Conservation (phyloP, 2,113 vertebrate species). For the Lipophrys pholis region DNA sequence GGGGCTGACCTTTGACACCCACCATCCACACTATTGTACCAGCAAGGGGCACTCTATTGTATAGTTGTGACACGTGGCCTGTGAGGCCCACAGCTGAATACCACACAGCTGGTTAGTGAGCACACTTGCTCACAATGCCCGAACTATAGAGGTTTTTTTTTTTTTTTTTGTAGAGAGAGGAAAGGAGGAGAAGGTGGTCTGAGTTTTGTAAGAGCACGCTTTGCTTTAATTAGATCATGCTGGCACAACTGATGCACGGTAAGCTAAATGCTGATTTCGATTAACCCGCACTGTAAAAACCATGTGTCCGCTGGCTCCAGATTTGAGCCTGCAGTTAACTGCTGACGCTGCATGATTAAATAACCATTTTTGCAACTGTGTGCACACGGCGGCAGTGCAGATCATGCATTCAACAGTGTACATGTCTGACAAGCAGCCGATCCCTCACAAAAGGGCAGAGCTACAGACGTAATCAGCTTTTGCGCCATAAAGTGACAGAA, state of each 20-base stretch:
- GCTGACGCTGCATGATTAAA: neutral
- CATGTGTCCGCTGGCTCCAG: conserved; percentile 26
- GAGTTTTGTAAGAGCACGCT: conserved; percentile 62
- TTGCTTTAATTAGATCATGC: conserved; percentile 61
- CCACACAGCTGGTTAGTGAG: conserved; percentile 81
- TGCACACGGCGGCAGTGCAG: conserved; percentile 4
- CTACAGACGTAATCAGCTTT: conserved; percentile 32
- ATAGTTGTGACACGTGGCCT: conserved; percentile 76
- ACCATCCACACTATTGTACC: conserved; percentile 77
- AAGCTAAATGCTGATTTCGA: conserved; percentile 43
- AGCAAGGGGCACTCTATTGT: conserved; percentile 77
- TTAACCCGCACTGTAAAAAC: conserved; percentile 38
- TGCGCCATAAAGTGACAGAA: conserved; percentile 40
- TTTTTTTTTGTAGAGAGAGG: conserved; percentile 47
- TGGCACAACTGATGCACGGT: conserved; percentile 36
- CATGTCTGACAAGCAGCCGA: conserved; percentile 13
- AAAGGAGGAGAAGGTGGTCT: conserved; percentile 49
- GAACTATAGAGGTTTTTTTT: conserved; percentile 63
- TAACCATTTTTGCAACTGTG: conserved; percentile 1
- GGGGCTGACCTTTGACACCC: conserved; percentile 78
- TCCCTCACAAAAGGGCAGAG: conserved; percentile 38
- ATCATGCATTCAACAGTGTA: conserved; percentile 1
- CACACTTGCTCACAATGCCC: conserved; percentile 77
- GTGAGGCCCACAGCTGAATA: conserved; percentile 76
- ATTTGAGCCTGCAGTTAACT: conserved; percentile 12